Conservation (phyloP, 2,888 invertebrate genomes). For the Cephus runcator region DNA sequence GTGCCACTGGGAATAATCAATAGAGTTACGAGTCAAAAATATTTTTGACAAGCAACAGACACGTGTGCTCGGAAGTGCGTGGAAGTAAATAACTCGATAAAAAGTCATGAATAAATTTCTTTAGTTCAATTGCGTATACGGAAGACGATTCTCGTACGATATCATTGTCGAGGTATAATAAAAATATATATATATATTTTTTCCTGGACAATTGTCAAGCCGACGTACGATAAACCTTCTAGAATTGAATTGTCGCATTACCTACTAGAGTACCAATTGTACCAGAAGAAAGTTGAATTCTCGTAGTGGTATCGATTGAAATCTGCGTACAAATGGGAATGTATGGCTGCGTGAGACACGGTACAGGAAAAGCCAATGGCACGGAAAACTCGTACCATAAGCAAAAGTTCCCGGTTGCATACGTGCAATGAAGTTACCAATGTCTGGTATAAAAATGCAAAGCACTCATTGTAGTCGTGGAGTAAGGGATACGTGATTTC, state of each 20-base stretch:
- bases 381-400: not conserved
- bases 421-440: not conserved
- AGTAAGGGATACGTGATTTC: not conserved
- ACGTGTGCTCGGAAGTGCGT: not conserved
- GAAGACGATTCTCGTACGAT: not conserved
- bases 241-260: not conserved
- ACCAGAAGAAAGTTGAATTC: not conserved
- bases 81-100: not conserved
- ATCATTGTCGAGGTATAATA: not conserved
- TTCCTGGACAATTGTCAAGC: not conserved
- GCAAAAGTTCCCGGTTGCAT: not conserved
- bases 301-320: not conserved
- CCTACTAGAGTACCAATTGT: not conserved
- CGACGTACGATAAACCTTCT: not conserved
- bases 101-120: not conserved
- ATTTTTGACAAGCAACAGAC: not conserved
- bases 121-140: not conserved
- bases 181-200: not conserved
- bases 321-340: not conserved
- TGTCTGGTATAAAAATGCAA: not conserved
- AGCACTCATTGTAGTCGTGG: not conserved
- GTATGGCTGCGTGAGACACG: not conserved
- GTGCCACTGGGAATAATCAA: not conserved
- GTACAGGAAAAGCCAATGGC: not conserved
- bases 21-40: not conserved